These are phyloP conservation scores for Atractosteus spatula DNA, from an alignment of 2,113 vertebrate species.

Conservation along the genomic window DNA sequence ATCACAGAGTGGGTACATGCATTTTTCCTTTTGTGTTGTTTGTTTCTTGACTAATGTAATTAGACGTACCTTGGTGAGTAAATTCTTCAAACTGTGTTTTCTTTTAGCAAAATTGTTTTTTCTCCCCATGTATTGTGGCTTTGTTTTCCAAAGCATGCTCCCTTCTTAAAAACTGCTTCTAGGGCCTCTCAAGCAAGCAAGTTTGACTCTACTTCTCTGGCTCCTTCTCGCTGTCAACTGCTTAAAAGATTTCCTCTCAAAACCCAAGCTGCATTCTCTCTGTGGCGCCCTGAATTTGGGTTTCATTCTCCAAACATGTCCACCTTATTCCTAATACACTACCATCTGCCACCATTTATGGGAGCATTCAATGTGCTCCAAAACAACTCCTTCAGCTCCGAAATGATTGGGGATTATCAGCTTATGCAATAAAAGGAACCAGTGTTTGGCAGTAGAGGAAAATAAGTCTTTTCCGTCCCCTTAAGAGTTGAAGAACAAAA, in stretches of 20 bases:
- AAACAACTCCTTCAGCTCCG: neutral
- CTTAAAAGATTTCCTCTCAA: neutral
- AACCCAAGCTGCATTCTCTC: neutral
- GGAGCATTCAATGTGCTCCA: neutral
- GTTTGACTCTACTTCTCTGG: neutral
- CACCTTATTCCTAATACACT: neutral
- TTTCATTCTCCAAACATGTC: neutral
- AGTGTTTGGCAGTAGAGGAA: constrained; percentile 54
- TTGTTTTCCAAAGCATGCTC: neutral
- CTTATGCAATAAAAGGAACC: constrained; percentile 49
- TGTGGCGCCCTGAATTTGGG: neutral
- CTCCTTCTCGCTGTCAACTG: neutral
- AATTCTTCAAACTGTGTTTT: no score
- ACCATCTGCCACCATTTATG: constrained; percentile 2
- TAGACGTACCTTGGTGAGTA: no score
- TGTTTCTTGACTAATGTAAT: no score
- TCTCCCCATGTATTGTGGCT: neutral
- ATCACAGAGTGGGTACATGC: no score
- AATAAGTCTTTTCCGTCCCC: constrained; percentile 50
- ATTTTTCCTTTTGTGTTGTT: no score
- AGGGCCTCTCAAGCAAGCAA: neutral
- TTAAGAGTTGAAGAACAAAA: no score
- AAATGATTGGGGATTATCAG: neutral
- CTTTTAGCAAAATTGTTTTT: no score
- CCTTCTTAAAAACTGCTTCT: neutral